Base-by-base conservation (phyloP, 2,113 vertebrate species). In the Xyliphius kryptos region DNA sequence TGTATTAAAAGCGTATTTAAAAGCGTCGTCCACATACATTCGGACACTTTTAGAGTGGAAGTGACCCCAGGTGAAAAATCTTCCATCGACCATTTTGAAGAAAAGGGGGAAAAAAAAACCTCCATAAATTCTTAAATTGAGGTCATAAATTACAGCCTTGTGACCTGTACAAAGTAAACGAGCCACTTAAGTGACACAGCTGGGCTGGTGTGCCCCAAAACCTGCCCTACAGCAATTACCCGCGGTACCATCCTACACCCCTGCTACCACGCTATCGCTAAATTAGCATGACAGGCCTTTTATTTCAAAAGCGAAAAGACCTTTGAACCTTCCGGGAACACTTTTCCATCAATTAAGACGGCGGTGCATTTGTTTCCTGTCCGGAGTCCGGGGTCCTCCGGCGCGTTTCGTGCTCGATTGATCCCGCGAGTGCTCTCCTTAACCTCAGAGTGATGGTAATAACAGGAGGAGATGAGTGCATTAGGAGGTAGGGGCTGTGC, bases 281-380 rank as follows among this genome's bases (percentile, higher is more conserved):
- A 76, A 78, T 76, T 71, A 71, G 50, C 70, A 68, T 71, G 74
- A 73, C 44, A 64, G 68, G 68, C 54, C 50, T 71, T 75, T 75
- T 71, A 32, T 32, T 32, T 74, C 66, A 15, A 13, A 56, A 44
- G 32, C 15, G 36, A 41, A 58, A 71, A 75, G 66, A 66, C 68
- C 70, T 71, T 73, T 75, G 62, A 77, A 74, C 70, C 73, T 73
- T 49, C 57, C 43, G 56, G 67, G 69, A 70, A 71, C 69, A 71
- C 55, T 71, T 73, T 75, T 78, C 67, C 66, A 78, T 78, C 74
- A 78, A 71, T 74, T 78, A 75, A 56, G 56, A 61, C 26, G 66
- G 70, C 61, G 58, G 60, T 56, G 59, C 66, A 52, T 71, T 75
- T 67, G 73, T 73, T 77, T 61, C 55, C 40, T 63, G 56, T 47